Evolutionary conservation across 1,140 invertebrate genomes (phyloP), one percentile per base, ranked within the genome.

Genomic region (Caligus rogercresseyi): DNA sequence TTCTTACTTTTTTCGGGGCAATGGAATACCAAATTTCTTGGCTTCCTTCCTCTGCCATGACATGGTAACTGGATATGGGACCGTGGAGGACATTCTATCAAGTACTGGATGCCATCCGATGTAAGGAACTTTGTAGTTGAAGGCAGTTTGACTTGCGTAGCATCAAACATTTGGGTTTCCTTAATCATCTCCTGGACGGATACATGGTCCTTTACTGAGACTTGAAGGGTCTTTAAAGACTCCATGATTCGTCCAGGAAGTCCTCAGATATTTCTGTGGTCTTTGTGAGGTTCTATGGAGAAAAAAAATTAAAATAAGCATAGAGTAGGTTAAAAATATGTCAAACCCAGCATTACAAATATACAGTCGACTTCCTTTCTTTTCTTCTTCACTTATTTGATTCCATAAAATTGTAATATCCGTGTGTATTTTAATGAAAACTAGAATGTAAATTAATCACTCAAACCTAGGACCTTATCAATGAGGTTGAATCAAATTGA

Each of bases 81-180:
- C 18, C 2, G 18, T 21, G 2, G 20, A 18, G 21, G 21, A 19
- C 57, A 60, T 60, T 18, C 26, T 21, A 25, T 60, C 57, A 18
- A 25, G 13, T n/a, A 60, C 57, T 2, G 57, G 57, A 25, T 25
- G 21, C 57, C 57, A 60, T 21, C 26, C 26, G 51, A 60, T 60
- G 26, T 24, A 18, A 15, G 57, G 57, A 15, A 60, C 57, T 2
- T 21, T 25, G 16, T 18, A 18, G 16, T 26, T 26, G 18, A 18
- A 3, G 57, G 57, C 18, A 60, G 26, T 19, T 60, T 60, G 1
- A 13, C 2, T 60, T 60, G 57, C n/a, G 24, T 60, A 31, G 57
- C 57, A 25, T 60, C 57, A 21, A 60, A 60, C 23, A 60, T 60
- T 16, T 25, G 18, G 1, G 57, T 3, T 18, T 60, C 57, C 2